Percentiles rank a stretch among this genome's conserved stretches.
phyloP scores from a whole-genome alignment of 2,113 vertebrate species.

The Sus scrofa region T2T-Sscrofa CM000817.6:141987501-141988000 shows the following conservation, averaged over 20 bases:
- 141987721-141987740: constrained; percentile 2
- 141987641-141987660: background rate
- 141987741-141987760: background rate
- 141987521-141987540: background rate
- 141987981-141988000: background rate
- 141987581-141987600: background rate
- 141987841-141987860: background rate
- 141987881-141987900: background rate
- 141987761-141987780: background rate
- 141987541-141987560: constrained; percentile 25
- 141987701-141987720: background rate
- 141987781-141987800: background rate
- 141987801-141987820: background rate
- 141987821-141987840: background rate
- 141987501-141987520: background rate
- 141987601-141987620: background rate
- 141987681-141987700: background rate
- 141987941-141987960: background rate
- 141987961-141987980: background rate
- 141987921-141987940: background rate
- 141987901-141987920: background rate
- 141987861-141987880: background rate
- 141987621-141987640: background rate
- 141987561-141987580: background rate
- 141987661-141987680: background rate